These are phyloP conservation scores for Gymnarchus niloticus DNA, from an alignment of 2,113 vertebrate species.

Conservation along the genomic window DNA sequence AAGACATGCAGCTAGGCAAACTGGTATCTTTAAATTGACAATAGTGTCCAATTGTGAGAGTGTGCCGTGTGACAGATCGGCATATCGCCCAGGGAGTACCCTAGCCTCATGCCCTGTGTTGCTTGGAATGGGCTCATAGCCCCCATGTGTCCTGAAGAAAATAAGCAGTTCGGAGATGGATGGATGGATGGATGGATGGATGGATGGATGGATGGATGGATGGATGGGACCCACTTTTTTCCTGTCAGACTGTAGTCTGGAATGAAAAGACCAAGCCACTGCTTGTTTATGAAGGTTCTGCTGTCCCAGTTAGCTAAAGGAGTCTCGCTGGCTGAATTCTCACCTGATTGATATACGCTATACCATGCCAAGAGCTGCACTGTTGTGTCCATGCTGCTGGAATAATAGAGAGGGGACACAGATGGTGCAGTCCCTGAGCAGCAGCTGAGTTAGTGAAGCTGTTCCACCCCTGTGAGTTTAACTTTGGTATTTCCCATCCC, in stretches of 20 bases:
- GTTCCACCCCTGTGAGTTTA: not conserved
- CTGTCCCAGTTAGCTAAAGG: not conserved
- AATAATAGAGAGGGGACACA: conserved; percentile 6
- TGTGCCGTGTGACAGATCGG: not conserved
- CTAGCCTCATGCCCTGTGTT: not conserved
- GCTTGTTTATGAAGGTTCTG: not conserved
- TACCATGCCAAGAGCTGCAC: not conserved
- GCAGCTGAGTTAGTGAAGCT: not conserved
- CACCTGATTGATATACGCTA: conserved; percentile 14
- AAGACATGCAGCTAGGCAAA: not conserved
- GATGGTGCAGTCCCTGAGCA: conserved; percentile 2
- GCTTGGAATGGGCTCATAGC: too few relatives aligned
- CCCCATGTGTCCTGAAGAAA: too few relatives aligned
- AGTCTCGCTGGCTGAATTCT: not conserved
- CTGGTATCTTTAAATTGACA: not conserved
- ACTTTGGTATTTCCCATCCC: not conserved
- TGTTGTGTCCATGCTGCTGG: not conserved
- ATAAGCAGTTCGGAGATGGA: too few relatives aligned
- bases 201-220: not conserved
- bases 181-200: not conserved
- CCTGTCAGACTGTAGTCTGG: not conserved
- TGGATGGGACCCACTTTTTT: not conserved
- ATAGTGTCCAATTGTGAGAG: not conserved
- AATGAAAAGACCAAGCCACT: not conserved
- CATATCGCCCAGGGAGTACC: not conserved